Evolutionary conservation across 2,113 vertebrate genomes (phyloP).

Genomic region (Coregonus clupeaformis): DNA sequence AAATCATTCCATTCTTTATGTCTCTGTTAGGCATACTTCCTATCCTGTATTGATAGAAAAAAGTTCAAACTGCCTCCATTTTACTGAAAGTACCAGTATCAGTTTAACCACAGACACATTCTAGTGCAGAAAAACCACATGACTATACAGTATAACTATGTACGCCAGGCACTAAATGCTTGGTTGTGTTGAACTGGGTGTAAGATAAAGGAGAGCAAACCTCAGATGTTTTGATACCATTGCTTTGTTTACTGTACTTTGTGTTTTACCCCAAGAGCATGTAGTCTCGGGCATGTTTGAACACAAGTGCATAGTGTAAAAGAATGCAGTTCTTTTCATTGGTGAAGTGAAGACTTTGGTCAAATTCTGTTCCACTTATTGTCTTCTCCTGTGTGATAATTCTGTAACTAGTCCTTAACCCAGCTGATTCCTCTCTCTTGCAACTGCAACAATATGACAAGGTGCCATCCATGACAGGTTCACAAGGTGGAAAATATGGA

Average conservation of each 20-base stretch:
- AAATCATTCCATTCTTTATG: constrained; percentile 44
- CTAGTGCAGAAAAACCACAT: constrained; percentile 18
- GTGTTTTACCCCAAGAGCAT: constrained; percentile 51
- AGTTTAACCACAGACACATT: neutral
- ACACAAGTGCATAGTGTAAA: constrained; percentile 48
- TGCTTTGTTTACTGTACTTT: constrained; percentile 62
- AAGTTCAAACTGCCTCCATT: neutral
- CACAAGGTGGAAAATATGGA: constrained; percentile 19
- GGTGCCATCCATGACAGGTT: constrained; percentile 4
- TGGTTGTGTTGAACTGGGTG: constrained; percentile 26
- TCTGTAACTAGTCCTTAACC: constrained; percentile 19
- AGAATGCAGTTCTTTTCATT: constrained; percentile 53
- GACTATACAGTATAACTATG: constrained; percentile 50
- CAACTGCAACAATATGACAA: constrained; percentile 21
- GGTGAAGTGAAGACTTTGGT: constrained; percentile 32
- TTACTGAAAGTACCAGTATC: neutral
- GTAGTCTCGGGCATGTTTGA: constrained; percentile 62
- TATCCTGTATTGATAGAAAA: constrained; percentile 37
- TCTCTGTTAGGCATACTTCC: constrained; percentile 39
- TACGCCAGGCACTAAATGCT: constrained; percentile 39
- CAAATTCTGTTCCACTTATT: constrained; percentile 54
- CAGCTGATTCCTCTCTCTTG: constrained; percentile 36
- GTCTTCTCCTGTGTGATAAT: constrained; percentile 45
- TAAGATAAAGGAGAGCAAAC: constrained; percentile 30
- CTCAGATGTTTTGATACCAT: constrained; percentile 54